A percentile compares a stretch with the other conserved stretches of the same genome.
phyloP scores from a whole-genome alignment of 2,797 vertebrate genomes.

The Apodemus agrarius region DNA sequence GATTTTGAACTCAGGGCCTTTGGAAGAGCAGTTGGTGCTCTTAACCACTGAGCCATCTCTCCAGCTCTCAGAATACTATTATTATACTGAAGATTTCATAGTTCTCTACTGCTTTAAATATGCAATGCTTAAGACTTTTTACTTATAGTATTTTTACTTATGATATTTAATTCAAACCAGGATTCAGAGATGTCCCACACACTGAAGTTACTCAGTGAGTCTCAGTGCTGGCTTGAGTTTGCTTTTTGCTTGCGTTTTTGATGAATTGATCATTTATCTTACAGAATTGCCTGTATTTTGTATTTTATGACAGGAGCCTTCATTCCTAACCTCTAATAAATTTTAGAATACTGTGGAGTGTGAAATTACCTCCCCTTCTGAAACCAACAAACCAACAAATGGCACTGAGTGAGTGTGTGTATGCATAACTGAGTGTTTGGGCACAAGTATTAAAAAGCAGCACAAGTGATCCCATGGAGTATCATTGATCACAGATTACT shows the following conservation, averaged over 20 bases:
- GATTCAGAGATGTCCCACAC: neutral
- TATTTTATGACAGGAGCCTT: conserved; percentile 40
- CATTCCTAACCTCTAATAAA: neutral
- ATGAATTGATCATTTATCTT: conserved; percentile 28
- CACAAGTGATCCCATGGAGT: neutral
- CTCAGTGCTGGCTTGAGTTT: neutral
- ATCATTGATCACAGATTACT: neutral
- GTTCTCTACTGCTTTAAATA: neutral
- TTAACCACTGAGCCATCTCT: too few species aligned
- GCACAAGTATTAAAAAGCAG: neutral
- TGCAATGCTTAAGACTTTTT: neutral
- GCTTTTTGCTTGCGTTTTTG: neutral
- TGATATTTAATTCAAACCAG: neutral
- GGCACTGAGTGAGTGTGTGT: neutral
- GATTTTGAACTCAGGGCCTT: too few species aligned
- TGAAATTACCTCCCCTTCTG: neutral
- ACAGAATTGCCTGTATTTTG: neutral
- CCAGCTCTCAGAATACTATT: neutral
- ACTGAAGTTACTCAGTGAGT: neutral
- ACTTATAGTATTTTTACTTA: neutral
- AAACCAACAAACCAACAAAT: neutral
- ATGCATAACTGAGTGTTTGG: conserved; percentile 1
- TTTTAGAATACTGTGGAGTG: neutral
- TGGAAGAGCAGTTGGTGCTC: too few species aligned
- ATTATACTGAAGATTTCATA: neutral